Conservation (phyloP, 2,888 invertebrate species). For the Drosophila cognata region DNA sequence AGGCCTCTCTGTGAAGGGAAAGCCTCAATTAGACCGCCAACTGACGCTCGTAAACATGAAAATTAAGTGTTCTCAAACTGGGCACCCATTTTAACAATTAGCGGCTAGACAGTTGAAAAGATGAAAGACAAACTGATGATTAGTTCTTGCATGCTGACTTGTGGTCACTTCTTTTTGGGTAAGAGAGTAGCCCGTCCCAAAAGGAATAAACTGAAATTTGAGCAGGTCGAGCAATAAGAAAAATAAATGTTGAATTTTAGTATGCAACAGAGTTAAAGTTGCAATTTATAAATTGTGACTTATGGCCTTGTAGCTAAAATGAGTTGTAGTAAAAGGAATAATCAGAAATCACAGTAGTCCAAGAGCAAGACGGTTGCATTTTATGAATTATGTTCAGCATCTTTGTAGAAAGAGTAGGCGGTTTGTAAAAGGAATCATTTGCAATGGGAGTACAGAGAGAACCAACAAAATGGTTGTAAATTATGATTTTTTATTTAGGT, state of each 20-base stretch:
- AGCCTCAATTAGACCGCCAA: constrained; percentile 55
- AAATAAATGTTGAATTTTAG: background rate
- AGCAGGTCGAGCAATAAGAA: background rate
- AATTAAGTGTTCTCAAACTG: constrained; percentile 45
- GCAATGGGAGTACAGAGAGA: background rate
- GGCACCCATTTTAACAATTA: constrained; percentile 70
- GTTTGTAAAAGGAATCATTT: background rate
- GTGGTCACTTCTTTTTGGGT: background rate
- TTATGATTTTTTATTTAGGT: background rate
- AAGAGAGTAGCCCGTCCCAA: constrained; percentile 4
- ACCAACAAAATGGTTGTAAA: background rate
- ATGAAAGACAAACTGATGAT: constrained; percentile 58
- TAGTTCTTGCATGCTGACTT: constrained; percentile 28
- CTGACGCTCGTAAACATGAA: constrained; percentile 50
- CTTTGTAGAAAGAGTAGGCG: background rate
- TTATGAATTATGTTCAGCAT: background rate
- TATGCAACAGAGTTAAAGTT: background rate
- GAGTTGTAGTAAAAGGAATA: background rate
- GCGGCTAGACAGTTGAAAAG: constrained; percentile 56
- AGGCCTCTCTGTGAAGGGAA: constrained; percentile 52
- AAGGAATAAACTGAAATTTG: background rate
- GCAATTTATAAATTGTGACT: background rate
- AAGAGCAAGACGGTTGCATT: background rate
- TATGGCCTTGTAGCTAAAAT: background rate
- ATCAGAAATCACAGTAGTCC: background rate